These are phyloP conservation scores for Axinella damicornis DNA, from an alignment of 37 sponge, comb jelly and placozoan species.

Conservation along the genomic window DNA sequence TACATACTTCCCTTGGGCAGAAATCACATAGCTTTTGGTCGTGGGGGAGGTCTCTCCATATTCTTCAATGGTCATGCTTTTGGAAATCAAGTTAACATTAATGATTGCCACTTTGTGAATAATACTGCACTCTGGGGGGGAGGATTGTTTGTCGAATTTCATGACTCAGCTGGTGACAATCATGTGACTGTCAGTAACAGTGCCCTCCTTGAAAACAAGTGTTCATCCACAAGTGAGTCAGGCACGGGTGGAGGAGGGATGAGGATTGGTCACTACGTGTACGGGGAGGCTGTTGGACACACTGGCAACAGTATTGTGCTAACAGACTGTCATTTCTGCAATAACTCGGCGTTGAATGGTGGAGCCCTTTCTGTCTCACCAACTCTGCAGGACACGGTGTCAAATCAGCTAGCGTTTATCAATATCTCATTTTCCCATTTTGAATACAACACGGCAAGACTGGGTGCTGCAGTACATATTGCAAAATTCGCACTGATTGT, in stretches of 20 bases:
- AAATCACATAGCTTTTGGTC: constrained; percentile 46
- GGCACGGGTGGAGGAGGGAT: constrained; percentile 55
- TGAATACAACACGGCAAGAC: constrained; percentile 15
- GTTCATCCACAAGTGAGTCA: neutral
- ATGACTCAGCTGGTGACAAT: constrained; percentile 32
- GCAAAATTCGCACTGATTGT: neutral
- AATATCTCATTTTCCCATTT: constrained; percentile 26
- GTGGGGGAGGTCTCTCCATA: constrained; percentile 71
- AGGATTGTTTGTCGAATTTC: constrained; percentile 58
- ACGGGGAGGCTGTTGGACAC: neutral
- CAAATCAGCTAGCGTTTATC: neutral
- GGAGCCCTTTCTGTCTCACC: constrained; percentile 45
- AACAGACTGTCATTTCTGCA: neutral
- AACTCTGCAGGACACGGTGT: constrained; percentile 9
- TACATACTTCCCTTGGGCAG: constrained; percentile 17
- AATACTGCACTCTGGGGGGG: constrained; percentile 62
- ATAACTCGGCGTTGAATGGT: constrained; percentile 31
- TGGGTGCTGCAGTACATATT: constrained; percentile 51
- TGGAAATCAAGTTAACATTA: constrained; percentile 13
- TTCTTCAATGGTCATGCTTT: constrained; percentile 49
- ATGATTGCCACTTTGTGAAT: constrained; percentile 8
- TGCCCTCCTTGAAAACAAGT: constrained; percentile 5
- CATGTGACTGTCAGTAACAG: neutral
- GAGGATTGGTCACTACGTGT: constrained; percentile 34
- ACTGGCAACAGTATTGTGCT: neutral